phyloP scores from a whole-genome alignment of 2,888 invertebrate species.

The Argyra leucocephala region DNA sequence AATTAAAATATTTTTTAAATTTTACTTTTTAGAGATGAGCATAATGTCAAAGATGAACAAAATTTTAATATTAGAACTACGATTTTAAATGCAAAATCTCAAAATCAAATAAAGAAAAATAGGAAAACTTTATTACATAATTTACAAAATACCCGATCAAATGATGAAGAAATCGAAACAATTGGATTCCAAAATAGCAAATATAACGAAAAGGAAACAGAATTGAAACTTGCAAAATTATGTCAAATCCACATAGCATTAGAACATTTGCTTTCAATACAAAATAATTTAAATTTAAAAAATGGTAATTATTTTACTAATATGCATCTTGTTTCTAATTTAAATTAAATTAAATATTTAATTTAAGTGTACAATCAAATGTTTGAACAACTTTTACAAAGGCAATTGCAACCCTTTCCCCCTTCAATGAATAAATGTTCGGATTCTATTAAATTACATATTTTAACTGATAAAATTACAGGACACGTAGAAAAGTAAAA shows the following conservation, averaged over 20 bases:
- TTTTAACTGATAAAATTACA: slow-evolving; percentile 32
- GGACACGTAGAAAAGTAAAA: slow-evolving; percentile 33
- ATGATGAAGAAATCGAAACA: slow-evolving; percentile 25
- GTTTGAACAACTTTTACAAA: slow-evolving; percentile 34
- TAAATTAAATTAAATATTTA: background rate
- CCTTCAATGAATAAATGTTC: slow-evolving; percentile 28
- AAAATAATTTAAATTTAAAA: slow-evolving; percentile 37
- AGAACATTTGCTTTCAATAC: slow-evolving; percentile 40
- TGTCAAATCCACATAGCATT: slow-evolving; percentile 38
- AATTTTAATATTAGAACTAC: slow-evolving; percentile 36
- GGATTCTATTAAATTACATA: slow-evolving; percentile 25
- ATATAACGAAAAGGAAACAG: slow-evolving; percentile 33
- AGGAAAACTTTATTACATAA: slow-evolving; percentile 37
- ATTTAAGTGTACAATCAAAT: slow-evolving; percentile 34
- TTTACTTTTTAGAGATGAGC: background rate
- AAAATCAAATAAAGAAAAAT: slow-evolving; percentile 18
- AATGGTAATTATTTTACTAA: slow-evolving; percentile 27
- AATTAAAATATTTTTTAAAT: too few species aligned
- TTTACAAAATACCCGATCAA: slow-evolving; percentile 22
- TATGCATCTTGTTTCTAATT: background rate
- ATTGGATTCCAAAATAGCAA: slow-evolving; percentile 38
- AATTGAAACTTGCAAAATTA: slow-evolving; percentile 33
- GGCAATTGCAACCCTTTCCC: slow-evolving; percentile 24
- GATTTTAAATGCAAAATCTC: slow-evolving; percentile 33
- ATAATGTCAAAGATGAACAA: background rate